phyloP scores from a whole-genome alignment of 2,888 invertebrate genomes.

The Argyra leucocephala region DNA sequence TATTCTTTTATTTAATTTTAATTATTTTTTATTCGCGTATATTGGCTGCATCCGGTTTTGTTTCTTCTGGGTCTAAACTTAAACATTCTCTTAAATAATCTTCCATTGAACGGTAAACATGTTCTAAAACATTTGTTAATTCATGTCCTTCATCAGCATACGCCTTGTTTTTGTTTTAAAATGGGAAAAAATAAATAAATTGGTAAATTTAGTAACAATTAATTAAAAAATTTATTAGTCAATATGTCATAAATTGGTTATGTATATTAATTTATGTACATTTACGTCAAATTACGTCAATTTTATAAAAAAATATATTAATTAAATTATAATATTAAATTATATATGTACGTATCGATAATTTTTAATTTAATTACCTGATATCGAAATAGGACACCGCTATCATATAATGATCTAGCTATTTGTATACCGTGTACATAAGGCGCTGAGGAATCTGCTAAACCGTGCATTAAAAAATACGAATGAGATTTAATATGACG shows the following conservation, averaged over 20 bases:
- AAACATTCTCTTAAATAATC: constrained; percentile 85
- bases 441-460: constrained; percentile 86
- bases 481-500: constrained; percentile 79
- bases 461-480: constrained; percentile 83
- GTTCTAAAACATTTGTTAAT: constrained; percentile 73
- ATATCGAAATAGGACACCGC: constrained; percentile 81
- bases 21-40: constrained; percentile 9
- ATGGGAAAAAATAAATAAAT: too few species aligned
- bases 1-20: neutral
- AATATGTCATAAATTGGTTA: neutral
- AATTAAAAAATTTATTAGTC: too few species aligned
- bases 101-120: constrained; percentile 88
- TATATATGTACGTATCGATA: too few species aligned
- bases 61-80: constrained; percentile 71
- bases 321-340: too few species aligned
- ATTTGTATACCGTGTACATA: constrained; percentile 87
- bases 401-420: constrained; percentile 76
- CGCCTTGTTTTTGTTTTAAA: too few species aligned
- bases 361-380: constrained; percentile 60
- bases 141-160: constrained; percentile 89
- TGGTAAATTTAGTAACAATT: too few species aligned
- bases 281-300: too few species aligned
- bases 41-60: constrained; percentile 48
- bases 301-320: too few species aligned
- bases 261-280: neutral